phyloP scores from a whole-genome alignment of 2,888 invertebrate species.

The Pantelozetes paolii region DNA sequence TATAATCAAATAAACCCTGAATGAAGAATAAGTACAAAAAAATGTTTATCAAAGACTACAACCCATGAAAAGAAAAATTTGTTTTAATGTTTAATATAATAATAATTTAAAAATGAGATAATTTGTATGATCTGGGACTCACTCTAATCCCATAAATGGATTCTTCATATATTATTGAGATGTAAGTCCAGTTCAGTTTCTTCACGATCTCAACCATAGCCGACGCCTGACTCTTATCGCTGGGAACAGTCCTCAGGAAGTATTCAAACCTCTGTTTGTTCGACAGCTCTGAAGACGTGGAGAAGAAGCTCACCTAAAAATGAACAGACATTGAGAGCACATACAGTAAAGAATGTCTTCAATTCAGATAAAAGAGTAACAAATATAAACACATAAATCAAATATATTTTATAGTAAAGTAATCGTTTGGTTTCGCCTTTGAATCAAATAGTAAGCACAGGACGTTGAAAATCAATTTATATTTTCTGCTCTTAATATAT shows the following conservation, averaged over 20 bases:
- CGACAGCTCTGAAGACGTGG: constrained; percentile 86
- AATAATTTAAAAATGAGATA: too few relatives aligned
- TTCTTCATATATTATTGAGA: constrained; percentile 92
- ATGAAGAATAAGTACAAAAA: too few relatives aligned
- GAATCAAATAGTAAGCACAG: too few relatives aligned
- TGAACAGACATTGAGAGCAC: not conserved
- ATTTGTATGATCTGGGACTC: constrained; percentile 8
- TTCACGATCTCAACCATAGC: constrained; percentile 91
- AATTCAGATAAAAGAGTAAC: not conserved
- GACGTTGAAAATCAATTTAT: too few relatives aligned
- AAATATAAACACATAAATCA: constrained; percentile 6
- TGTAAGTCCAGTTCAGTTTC: constrained; percentile 83
- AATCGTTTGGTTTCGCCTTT: not conserved
- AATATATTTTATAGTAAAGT: not conserved
- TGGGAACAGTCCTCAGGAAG: constrained; percentile 89
- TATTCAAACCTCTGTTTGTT: constrained; percentile 92
- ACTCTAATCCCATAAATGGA: constrained; percentile 91
- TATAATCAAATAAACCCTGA: too few relatives aligned
- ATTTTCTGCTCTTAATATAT: too few relatives aligned
- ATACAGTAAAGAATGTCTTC: not conserved
- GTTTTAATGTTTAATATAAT: too few relatives aligned
- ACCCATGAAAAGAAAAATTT: too few relatives aligned
- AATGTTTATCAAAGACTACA: too few relatives aligned
- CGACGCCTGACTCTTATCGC: constrained; percentile 80
- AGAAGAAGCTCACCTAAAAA: constrained; percentile 86